These are phyloP conservation scores for Synanthedon vespiformis DNA, from an alignment of 2,888 invertebrate genomes.

Conservation along the genomic window DNA sequence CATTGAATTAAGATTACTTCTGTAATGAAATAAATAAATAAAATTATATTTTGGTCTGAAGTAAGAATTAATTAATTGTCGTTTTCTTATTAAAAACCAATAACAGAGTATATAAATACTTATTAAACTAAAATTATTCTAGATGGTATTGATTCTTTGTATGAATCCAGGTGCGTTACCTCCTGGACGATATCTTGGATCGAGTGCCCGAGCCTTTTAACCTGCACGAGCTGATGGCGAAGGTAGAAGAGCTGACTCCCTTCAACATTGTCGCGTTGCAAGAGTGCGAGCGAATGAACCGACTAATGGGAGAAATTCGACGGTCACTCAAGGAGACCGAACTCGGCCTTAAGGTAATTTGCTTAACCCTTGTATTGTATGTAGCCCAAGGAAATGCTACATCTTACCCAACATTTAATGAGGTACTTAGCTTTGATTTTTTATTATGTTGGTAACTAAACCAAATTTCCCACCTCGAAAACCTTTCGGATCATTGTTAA, in stretches of 20 bases:
- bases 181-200: conserved; percentile 88
- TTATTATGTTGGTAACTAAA: too few species aligned
- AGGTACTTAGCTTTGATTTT: too few species aligned
- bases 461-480: too few species aligned
- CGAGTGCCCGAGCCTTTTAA: conserved; percentile 91
- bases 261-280: conserved; percentile 92
- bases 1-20: too few species aligned
- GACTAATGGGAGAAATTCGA: conserved; percentile 82
- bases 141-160: not conserved
- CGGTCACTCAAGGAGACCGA: conserved; percentile 87
- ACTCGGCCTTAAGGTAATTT: conserved; percentile 83
- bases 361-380: too few species aligned
- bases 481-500: too few species aligned
- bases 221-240: conserved; percentile 85
- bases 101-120: not conserved
- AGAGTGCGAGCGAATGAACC: conserved; percentile 96
- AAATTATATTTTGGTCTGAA: too few species aligned
- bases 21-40: too few species aligned
- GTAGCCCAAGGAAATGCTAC: too few species aligned
- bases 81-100: too few species aligned
- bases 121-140: not conserved
- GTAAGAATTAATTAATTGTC: not conserved
- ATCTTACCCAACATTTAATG: too few species aligned
- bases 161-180: conserved; percentile 71
- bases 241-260: conserved; percentile 90